Base-by-base conservation (phyloP, 2,113 vertebrate genomes). In the Perca fluviatilis region DNA sequence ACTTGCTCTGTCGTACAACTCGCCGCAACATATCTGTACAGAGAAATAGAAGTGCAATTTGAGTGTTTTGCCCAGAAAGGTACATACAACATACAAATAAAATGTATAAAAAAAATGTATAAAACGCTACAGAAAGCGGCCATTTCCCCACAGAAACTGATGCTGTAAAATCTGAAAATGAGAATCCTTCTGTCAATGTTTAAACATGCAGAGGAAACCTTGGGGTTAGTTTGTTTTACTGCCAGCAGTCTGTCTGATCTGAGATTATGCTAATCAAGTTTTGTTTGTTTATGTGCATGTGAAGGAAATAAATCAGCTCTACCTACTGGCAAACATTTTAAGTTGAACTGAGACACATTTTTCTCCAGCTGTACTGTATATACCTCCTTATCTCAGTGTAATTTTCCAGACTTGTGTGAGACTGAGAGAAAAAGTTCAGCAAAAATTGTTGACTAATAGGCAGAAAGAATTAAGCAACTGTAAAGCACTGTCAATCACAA, bases 1-100 rank as follows among this genome's bases (percentile, higher is more conserved):
- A 99, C 92, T 99, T 99, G 96, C 98, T 99, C 96, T 98, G 97
- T 67, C 98, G 97, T 91, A 99, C 98, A 92, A 99, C 98, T 93
- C 98, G 97, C 93, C 98, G 96, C 96, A 98, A 97, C 5, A 97
- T 98, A 95, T 97, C 98, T 99, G 95, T 5, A 13, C 33, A 53
- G n/a, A 63, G 19, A 80, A 56, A 57, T 1, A 49, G n/a, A 9
- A 62, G 43, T 0, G 0, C 1, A 15, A 1, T 0, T 1, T 18
- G 6, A 62, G 9, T 10, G 69, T 58, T 58, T 62, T 30, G 6
- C 2, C 43, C 21, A 46, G 27, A 82, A 71, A 51, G 51, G 10
- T 51, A 0, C 40, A 40, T 9, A 10, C 8, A 12, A 23, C 7
- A 64, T 12, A 11, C 8, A 33, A 33, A 61, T 15, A 23, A 72